Conservation (phyloP, 2,797 vertebrate genomes). For the Danio jaintianensis region DNA sequence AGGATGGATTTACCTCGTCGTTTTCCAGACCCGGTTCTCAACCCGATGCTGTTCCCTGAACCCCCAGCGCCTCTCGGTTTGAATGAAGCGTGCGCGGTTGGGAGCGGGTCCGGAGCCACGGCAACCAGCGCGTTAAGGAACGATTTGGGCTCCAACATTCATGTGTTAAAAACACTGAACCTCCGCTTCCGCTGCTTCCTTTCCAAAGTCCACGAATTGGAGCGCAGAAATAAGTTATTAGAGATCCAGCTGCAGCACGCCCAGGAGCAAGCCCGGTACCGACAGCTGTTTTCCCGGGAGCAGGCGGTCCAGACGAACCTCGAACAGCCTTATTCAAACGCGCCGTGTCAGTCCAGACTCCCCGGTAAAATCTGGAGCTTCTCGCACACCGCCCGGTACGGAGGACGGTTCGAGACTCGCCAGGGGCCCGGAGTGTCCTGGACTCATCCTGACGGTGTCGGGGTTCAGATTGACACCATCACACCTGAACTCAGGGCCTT, state of each 20-base stretch:
- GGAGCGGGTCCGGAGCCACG: slow-evolving; percentile 62
- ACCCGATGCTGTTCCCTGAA: slow-evolving; percentile 77
- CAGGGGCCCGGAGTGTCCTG: slow-evolving; percentile 79
- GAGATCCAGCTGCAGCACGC: slow-evolving; percentile 84
- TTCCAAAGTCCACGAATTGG: slow-evolving; percentile 87
- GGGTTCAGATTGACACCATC: slow-evolving; percentile 82
- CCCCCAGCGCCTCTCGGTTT: slow-evolving; percentile 69
- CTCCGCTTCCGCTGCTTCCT: slow-evolving; percentile 89
- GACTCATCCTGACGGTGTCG: slow-evolving; percentile 75
- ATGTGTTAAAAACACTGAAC: slow-evolving; percentile 86
- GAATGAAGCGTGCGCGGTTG: slow-evolving; percentile 60
- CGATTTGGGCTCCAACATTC: slow-evolving; percentile 87
- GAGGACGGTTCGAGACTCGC: slow-evolving; percentile 80
- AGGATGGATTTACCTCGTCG: slow-evolving; percentile 56
- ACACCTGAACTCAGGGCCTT: slow-evolving; percentile 83
- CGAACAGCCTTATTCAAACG: slow-evolving; percentile 39
- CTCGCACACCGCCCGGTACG: slow-evolving; percentile 80
- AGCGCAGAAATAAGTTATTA: slow-evolving; percentile 85
- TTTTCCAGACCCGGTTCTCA: slow-evolving; percentile 69
- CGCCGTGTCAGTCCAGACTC: slow-evolving; percentile 69
- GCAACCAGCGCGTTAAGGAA: slow-evolving; percentile 83
- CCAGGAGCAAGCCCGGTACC: slow-evolving; percentile 73
- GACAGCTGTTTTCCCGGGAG: slow-evolving; percentile 78
- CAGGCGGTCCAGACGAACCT: slow-evolving; percentile 82
- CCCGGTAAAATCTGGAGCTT: slow-evolving; percentile 89